phyloP scores from a whole-genome alignment of 2,797 vertebrate species.

The Crossoptilon crossoptilon region DNA sequence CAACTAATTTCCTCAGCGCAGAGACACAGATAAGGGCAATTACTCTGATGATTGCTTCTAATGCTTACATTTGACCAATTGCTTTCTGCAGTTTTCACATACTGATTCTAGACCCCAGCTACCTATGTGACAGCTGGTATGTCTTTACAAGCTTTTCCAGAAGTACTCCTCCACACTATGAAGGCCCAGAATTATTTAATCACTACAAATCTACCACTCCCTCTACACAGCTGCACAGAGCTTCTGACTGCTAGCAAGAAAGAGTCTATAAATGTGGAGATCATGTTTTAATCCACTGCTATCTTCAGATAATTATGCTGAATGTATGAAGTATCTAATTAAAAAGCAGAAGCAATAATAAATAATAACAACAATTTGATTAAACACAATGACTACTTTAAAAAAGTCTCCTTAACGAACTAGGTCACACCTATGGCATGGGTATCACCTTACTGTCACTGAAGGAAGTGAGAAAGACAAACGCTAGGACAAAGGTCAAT shows the following conservation, averaged over 20 bases:
- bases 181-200: neutral
- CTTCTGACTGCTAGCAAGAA: neutral
- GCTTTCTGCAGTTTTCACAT: neutral
- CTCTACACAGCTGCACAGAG: neutral
- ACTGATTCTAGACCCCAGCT: neutral
- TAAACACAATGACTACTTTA: neutral
- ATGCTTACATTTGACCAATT: neutral
- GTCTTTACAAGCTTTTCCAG: neutral
- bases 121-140: neutral
- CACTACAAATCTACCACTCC: neutral
- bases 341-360: slow-evolving; percentile 1
- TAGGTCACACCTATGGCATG: neutral
- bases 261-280: neutral
- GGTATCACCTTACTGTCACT: neutral
- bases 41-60: neutral
- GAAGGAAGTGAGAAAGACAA: neutral
- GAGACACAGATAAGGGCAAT: neutral
- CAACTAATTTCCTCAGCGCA: neutral
- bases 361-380: neutral
- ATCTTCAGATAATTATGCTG: neutral
- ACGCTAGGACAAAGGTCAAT: neutral
- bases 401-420: neutral
- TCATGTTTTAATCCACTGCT: neutral
- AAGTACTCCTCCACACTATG: rapidly evolving
- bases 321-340: neutral